Percentiles rank a stretch among this genome's conserved stretches.
These are phyloP conservation scores for Muntiacus reevesi DNA, from an alignment of 2,113 vertebrate species.

Conservation along the genomic window DNA sequence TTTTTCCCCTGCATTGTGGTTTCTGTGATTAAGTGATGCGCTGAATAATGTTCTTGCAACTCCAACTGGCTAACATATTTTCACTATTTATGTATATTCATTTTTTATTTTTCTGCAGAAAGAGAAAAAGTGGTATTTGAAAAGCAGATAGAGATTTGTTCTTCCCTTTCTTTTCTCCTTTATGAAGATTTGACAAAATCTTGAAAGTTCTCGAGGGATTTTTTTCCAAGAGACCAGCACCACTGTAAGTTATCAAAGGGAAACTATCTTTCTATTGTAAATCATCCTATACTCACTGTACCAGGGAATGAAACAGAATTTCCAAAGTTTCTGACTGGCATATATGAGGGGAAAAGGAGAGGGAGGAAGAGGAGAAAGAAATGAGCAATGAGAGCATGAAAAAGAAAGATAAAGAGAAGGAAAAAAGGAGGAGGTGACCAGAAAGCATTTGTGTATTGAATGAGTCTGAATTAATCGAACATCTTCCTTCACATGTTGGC, in stretches of 20 bases:
- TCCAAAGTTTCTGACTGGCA: background rate
- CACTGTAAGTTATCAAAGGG: background rate
- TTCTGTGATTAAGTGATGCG: conserved; percentile 67
- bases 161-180: background rate
- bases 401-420: background rate
- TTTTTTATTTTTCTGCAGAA: conserved; percentile 47
- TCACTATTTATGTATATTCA: conserved; percentile 43
- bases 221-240: background rate
- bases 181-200: background rate
- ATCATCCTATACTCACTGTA: background rate
- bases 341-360: background rate
- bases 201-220: background rate
- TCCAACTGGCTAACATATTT: conserved; percentile 44
- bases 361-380: background rate
- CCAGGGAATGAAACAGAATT: background rate
- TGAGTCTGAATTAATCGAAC: background rate
- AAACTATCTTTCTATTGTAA: background rate
- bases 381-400: background rate
- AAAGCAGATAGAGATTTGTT: background rate
- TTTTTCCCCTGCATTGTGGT: background rate
- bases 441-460: background rate
- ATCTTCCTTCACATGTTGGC: background rate
- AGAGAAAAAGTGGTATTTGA: background rate
- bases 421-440: background rate
- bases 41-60: conserved; percentile 48